Conservation (phyloP, 2,888 invertebrate species). For the Amphipyra berbera region DNA sequence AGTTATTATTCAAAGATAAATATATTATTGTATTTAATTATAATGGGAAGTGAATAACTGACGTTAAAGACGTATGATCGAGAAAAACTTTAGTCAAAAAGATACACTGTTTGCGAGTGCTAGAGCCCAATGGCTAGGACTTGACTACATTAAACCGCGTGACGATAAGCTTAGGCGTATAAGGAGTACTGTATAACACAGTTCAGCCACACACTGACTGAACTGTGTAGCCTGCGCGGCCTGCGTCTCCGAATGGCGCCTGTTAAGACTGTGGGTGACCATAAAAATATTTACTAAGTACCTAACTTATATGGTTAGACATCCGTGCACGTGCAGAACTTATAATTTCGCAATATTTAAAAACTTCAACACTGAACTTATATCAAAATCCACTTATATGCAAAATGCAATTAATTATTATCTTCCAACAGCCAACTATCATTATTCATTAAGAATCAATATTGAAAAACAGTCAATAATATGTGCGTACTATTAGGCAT, state of each 20-base stretch:
- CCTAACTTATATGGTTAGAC: too few species aligned
- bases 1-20: neutral
- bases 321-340: neutral
- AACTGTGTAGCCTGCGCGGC: too few species aligned
- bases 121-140: neutral
- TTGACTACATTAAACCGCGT: neutral
- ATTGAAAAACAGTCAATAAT: conserved; percentile 3
- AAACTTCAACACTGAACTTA: neutral
- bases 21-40: neutral
- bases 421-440: neutral
- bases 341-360: neutral
- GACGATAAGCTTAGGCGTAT: neutral
- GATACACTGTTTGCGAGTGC: neutral
- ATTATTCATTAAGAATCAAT: neutral
- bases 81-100: neutral
- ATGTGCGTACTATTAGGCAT: conserved; percentile 7
- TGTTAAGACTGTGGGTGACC: too few species aligned
- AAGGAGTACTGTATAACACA: too few species aligned
- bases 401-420: conserved; percentile 21
- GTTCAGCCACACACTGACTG: too few species aligned
- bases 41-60: neutral
- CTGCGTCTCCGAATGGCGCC: too few species aligned
- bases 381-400: conserved; percentile 3
- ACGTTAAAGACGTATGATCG: neutral
- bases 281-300: too few species aligned